Percentiles rank a stretch among this genome's conserved stretches.
Conservation (phyloP, 2,113 vertebrate genomes). For the Pseudorasbora parva region DNA sequence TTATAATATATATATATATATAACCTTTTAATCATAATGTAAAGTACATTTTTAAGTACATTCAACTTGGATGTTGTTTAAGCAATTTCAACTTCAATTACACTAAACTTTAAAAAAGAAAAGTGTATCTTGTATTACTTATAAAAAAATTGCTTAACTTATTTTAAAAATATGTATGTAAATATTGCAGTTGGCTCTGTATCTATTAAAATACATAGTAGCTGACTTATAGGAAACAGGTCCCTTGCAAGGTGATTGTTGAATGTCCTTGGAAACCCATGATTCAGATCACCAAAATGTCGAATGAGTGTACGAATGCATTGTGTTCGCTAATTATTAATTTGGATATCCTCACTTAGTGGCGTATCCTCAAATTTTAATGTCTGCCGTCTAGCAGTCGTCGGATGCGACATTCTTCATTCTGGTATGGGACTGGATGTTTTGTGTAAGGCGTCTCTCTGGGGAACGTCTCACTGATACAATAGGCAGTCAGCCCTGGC, state of each 20-base stretch:
- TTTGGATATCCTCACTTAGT: not conserved
- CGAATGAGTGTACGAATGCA: not conserved
- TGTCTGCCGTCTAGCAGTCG: slow-evolving; percentile 26
- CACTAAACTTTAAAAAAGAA: too few species aligned
- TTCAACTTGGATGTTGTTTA: too few species aligned
- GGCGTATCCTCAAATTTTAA: slow-evolving; percentile 2
- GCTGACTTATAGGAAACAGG: not conserved
- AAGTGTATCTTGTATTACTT: too few species aligned
- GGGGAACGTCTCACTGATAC: slow-evolving; percentile 45
- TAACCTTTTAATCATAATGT: too few species aligned
- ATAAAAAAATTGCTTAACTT: too few species aligned
- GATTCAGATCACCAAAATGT: not conserved
- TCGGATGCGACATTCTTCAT: slow-evolving; percentile 30
- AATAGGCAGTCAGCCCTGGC: slow-evolving; percentile 45
- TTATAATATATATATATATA: too few species aligned
- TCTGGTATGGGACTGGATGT: slow-evolving; percentile 37
- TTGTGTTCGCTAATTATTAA: not conserved
- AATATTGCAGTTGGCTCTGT: not conserved
- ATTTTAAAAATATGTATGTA: not conserved
- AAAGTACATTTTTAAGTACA: not conserved
- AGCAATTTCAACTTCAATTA: too few species aligned
- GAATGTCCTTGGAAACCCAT: not conserved
- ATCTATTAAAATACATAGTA: not conserved
- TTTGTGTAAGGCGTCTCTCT: slow-evolving; percentile 47
- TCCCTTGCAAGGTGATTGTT: not conserved